These are phyloP conservation scores for Pseudochirops cupreus DNA, from an alignment of 2,797 vertebrate species.

Conservation along the genomic window DNA sequence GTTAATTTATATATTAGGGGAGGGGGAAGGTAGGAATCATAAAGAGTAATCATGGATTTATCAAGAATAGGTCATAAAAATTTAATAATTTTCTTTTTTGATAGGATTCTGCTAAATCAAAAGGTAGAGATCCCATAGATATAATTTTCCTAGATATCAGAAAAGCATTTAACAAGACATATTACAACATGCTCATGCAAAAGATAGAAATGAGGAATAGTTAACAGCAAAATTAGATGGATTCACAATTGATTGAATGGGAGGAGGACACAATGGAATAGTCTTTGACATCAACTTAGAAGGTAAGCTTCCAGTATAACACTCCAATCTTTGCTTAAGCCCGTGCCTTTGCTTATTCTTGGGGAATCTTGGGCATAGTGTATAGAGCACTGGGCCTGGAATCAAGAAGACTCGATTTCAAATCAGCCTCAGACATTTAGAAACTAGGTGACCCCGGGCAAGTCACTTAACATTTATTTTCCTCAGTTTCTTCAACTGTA, in stretches of 20 bases:
- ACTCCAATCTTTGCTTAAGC: neutral
- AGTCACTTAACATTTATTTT: neutral
- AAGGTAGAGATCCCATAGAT: neutral
- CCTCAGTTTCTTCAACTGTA: neutral
- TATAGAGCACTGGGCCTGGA: neutral
- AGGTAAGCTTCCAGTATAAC: neutral
- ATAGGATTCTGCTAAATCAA: neutral
- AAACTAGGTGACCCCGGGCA: neutral
- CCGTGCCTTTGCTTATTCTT: neutral
- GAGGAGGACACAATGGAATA: neutral
- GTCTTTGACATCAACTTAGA: neutral
- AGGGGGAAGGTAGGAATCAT: no score
- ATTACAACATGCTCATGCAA: neutral
- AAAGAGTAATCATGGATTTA: neutral
- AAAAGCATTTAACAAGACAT: neutral
- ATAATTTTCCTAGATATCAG: neutral
- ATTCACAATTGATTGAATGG: neutral
- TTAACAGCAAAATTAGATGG: neutral
- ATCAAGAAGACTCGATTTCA: neutral
- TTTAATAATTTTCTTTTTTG: neutral
- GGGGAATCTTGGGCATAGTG: neutral
- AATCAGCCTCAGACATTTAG: neutral
- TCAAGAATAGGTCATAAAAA: neutral
- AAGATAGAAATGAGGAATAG: neutral
- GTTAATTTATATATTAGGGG: neutral